These are phyloP conservation scores for Nephotettix cincticeps DNA, from an alignment of 1,140 invertebrate genomes.

Conservation along the genomic window DNA sequence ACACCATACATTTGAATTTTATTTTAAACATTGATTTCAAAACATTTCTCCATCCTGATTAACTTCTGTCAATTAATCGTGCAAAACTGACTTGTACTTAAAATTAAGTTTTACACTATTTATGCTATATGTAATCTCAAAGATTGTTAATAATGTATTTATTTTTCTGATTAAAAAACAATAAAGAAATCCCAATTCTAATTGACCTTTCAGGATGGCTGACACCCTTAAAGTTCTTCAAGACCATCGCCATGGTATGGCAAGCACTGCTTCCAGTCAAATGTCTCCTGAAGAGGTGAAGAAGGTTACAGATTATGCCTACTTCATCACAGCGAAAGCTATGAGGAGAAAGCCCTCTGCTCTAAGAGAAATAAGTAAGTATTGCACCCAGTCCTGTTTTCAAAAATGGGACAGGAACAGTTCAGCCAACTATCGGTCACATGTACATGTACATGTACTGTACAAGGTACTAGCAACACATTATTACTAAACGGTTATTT, in stretches of 20 bases:
- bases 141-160: background rate
- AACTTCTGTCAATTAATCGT: background rate
- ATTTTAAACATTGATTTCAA: background rate
- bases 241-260: too few species aligned
- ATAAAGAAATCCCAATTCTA: too few species aligned
- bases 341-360: conserved; percentile 45
- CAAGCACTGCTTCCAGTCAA: too few species aligned
- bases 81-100: background rate
- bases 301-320: conserved; percentile 44
- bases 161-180: background rate
- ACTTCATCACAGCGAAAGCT: conserved; percentile 47
- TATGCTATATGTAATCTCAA: background rate
- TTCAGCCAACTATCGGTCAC: too few species aligned
- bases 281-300: background rate
- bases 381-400: too few species aligned
- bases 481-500: too few species aligned
- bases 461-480: too few species aligned
- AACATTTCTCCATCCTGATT: background rate
- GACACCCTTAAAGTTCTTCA: too few species aligned
- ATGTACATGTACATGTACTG: too few species aligned
- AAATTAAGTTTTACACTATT: background rate
- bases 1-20: background rate
- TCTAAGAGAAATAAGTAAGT: conserved; percentile 50
- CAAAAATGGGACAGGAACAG: too few species aligned
- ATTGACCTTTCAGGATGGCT: too few species aligned